These are phyloP conservation scores for Actenoides lindsayi DNA, from an alignment of 2,113 vertebrate species.

Conservation along the genomic window DNA sequence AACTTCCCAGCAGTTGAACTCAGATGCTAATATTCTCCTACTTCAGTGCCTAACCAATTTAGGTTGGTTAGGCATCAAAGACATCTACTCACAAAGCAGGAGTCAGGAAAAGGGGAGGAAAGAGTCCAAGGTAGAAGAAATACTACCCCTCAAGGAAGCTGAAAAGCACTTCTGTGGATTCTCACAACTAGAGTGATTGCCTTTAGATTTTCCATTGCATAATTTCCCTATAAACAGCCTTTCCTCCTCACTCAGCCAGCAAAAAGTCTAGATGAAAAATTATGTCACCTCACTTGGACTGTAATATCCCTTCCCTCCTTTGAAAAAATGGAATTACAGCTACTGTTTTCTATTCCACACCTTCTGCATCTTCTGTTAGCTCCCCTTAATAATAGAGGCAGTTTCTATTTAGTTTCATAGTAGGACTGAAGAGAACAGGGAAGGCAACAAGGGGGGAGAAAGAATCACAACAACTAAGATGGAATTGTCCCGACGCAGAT, in stretches of 20 bases:
- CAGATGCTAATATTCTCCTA: not conserved
- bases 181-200: not conserved
- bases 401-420: not conserved
- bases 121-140: not conserved
- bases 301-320: not conserved
- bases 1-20: not conserved
- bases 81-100: not conserved
- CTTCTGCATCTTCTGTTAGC: not conserved
- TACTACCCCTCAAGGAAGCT: not conserved
- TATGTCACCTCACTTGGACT: not conserved
- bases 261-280: not conserved
- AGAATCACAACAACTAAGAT: not conserved
- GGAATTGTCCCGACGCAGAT: not conserved
- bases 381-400: not conserved
- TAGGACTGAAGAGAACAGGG: not conserved
- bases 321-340: not conserved
- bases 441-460: accelerated
- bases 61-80: not conserved
- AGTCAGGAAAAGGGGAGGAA: not conserved
- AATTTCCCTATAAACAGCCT: not conserved
- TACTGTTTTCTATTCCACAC: not conserved
- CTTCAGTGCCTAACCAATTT: not conserved
- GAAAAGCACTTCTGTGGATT: not conserved
- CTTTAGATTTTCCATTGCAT: not conserved
- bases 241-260: not conserved